These are phyloP conservation scores for Rotaria socialis DNA, from an alignment of 2,888 invertebrate species.

Conservation along the genomic window DNA sequence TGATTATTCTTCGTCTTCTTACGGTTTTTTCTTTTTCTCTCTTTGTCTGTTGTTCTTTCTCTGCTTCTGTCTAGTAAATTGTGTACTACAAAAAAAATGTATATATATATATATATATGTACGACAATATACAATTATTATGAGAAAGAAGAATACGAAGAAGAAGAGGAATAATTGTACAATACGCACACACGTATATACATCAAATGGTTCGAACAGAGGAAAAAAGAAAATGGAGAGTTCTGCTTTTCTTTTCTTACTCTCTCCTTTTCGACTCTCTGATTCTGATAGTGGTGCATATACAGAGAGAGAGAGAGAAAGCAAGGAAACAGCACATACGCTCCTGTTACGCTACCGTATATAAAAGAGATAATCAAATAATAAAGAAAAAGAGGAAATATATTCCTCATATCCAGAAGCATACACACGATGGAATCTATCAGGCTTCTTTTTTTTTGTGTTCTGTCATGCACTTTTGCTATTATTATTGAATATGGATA, in stretches of 20 bases:
- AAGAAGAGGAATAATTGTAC: conserved; percentile 13
- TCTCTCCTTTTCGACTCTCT: neutral
- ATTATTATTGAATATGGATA: neutral
- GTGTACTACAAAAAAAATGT: neutral
- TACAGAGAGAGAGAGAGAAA: neutral
- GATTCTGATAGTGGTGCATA: neutral
- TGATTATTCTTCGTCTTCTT: neutral
- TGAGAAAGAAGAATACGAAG: neutral
- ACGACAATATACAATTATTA: neutral
- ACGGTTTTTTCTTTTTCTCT: neutral
- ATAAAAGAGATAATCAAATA: neutral
- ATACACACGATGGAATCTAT: neutral
- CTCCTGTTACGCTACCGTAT: neutral
- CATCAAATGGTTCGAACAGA: neutral
- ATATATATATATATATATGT: no score
- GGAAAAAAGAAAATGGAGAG: neutral
- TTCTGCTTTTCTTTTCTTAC: neutral
- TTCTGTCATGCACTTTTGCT: neutral
- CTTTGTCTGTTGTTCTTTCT: neutral
- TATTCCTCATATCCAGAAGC: neutral
- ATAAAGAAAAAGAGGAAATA: neutral
- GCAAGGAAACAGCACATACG: neutral
- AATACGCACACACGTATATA: neutral
- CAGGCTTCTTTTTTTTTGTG: neutral
- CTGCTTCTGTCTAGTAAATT: neutral